Evolutionary conservation across 1,140 invertebrate species (phyloP).

Genomic region (Epicauta chinensis): DNA sequence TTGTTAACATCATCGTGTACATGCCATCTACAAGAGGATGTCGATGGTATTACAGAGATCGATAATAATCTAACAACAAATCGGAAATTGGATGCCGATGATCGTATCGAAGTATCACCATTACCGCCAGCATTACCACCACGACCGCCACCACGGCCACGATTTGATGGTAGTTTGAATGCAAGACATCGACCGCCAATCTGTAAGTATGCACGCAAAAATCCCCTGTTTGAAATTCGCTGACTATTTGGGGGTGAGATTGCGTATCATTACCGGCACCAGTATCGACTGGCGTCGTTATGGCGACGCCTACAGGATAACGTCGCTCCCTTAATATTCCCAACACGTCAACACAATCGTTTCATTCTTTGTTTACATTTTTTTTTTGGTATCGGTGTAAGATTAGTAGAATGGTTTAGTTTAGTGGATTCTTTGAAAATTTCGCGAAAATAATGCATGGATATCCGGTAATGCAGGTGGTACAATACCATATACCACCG

Average conservation of each 20-base stretch:
- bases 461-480: constrained; percentile 54
- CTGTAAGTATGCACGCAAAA: constrained; percentile 13
- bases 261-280: neutral
- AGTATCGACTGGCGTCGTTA: constrained; percentile 38
- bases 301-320: constrained; percentile 20
- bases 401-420: no score
- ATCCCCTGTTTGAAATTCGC: constrained; percentile 5
- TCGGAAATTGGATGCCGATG: constrained; percentile 37
- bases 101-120: constrained; percentile 40
- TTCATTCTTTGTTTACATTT: no score
- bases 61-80: constrained; percentile 16
- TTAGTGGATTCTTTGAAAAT: no score
- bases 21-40: constrained; percentile 31
- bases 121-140: constrained; percentile 41
- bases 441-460: constrained; percentile 44
- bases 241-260: neutral
- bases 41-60: constrained; percentile 20
- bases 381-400: no score
- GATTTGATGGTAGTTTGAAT: constrained; percentile 35
- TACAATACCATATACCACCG: constrained; percentile 50
- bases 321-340: constrained; percentile 16
- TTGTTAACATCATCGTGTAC: constrained; percentile 19
- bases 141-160: constrained; percentile 39
- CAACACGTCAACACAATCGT: no score
- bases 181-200: constrained; percentile 25